Evolutionary conservation across 2,113 vertebrate species (phyloP), one percentile per base, ranked within the genome.

Genomic region (Pagrus major): DNA sequence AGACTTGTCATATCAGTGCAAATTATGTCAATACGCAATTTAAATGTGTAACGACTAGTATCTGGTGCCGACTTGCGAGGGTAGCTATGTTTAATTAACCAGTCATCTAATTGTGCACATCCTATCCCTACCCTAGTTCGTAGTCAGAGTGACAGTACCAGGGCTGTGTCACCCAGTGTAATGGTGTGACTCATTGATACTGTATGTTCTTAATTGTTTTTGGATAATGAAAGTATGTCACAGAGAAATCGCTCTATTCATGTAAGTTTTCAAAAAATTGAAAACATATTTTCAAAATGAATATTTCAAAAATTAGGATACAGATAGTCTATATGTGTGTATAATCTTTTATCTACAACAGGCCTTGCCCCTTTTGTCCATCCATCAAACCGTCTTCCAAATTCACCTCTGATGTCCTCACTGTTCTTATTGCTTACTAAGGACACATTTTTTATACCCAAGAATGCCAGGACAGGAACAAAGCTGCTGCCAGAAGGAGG

Each of bases 401-500:
- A 59, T 33, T n/a, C 14, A 71, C 58, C n/a, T 14, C 21, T 47
- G 15, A 25, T 21, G 54, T 25, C 54, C n/a, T 56, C 21, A 56
- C 52, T 29, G 56, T 59, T n/a, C 18, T 69, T 41, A 69, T 37
- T 41, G 33, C 44, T 60, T 68, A 29, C 5, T 0, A 69, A 52
- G 14, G 47, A 49, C 6, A 27, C 1, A 21, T 31, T 27, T 21
- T 42, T 37, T 37, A 37, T 20, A 29, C 25, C 80, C 14, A 78
- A 67, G 23, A 39, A 54, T 51, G 25, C 14, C 21, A 6, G 68
- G 49, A 71, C 41, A 21, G 6, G 25, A 59, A 33, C n/a, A 55
- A 76, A 60, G 51, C 58, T 42, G 37, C 35, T 51, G 27, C 51
- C 51, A 52, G 52, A 23, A 16, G 46, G n/a, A 42, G 44, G 33